Percentiles rank a stretch among this genome's conserved stretches.
Conservation (phyloP, 2,888 invertebrate genomes). For the Synanthedon vespiformis region DNA sequence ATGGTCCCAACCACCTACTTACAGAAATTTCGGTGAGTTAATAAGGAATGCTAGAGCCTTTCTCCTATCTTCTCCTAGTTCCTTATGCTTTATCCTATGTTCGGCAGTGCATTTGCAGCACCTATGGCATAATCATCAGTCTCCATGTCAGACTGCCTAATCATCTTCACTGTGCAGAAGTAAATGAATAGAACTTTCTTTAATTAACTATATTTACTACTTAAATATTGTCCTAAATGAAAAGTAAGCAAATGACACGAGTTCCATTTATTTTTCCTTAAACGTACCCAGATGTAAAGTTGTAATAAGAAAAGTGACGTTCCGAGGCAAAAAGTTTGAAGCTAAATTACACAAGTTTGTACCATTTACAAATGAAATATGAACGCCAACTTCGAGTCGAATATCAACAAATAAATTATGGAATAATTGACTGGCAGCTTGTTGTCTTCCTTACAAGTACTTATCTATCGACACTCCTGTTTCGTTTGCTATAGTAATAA, state of each 20-base stretch:
- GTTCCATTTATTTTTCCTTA: background rate
- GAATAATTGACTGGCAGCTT: conserved; percentile 1
- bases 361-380: background rate
- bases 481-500: too few species aligned
- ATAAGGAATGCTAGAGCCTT: too few species aligned
- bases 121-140: too few species aligned
- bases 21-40: too few species aligned
- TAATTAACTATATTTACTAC: background rate
- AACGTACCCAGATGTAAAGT: conserved; percentile 2
- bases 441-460: background rate
- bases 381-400: background rate
- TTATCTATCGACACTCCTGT: too few species aligned
- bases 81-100: too few species aligned
- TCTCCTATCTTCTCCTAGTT: too few species aligned
- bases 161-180: too few species aligned
- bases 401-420: conserved; percentile 2
- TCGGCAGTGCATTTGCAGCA: too few species aligned
- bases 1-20: too few species aligned
- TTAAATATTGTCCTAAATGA: background rate
- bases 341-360: conserved; percentile 2
- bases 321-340: conserved; percentile 1
- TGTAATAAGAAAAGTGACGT: conserved; percentile 1
- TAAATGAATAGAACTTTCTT: too few species aligned
- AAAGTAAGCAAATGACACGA: background rate
- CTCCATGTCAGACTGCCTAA: too few species aligned